These are phyloP conservation scores for Halocaridina rubra DNA, from an alignment of 2,888 invertebrate species.

Conservation along the genomic window DNA sequence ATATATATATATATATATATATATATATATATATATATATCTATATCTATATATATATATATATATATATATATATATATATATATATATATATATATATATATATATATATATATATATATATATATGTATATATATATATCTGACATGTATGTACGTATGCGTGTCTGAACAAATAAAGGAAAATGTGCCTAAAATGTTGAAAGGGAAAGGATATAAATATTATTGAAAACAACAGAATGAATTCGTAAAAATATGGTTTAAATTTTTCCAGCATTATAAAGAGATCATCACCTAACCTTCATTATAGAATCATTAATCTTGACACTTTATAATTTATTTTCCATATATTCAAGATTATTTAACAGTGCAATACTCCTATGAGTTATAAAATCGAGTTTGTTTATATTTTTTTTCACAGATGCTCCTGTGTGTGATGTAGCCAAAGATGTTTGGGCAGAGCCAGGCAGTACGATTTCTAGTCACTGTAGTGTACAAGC, in stretches of 20 bases:
- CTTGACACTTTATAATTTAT: no score
- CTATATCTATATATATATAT: not conserved
- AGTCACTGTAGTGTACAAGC: constrained; percentile 49
- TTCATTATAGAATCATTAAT: no score
- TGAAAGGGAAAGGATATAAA: no score
- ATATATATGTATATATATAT: not conserved
- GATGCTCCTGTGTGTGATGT: constrained; percentile 55
- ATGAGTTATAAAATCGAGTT: no score
- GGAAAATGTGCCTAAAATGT: no score
- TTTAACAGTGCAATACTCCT: no score
- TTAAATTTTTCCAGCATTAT: no score
- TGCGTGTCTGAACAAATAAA: not conserved
- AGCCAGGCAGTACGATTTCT: constrained; percentile 32
- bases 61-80: not conserved
- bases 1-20: not conserved
- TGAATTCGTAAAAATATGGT: no score
- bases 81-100: not conserved
- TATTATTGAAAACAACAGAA: no score
- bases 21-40: not conserved
- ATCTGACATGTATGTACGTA: not conserved
- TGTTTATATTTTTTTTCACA: no score
- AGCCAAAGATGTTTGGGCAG: constrained; percentile 49
- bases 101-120: not conserved
- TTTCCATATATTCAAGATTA: no score
- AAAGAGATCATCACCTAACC: no score